Percentiles rank a stretch among this genome's conserved stretches.
Evolutionary conservation across 2,888 invertebrate species (phyloP).

Genomic region (Meliscaeva auricollis): DNA sequence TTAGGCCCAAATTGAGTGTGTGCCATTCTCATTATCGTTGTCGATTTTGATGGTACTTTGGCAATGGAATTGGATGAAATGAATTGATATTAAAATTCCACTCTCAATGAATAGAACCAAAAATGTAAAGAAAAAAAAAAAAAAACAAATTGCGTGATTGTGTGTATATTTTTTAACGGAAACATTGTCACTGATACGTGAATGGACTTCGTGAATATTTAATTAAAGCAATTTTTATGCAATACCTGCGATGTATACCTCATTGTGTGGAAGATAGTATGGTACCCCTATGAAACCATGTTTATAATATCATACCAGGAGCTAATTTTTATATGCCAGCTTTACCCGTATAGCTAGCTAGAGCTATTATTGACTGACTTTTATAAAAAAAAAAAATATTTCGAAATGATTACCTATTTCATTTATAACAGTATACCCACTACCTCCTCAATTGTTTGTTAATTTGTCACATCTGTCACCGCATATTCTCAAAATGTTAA

Average conservation of each 20-base stretch:
- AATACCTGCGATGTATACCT: slow-evolving; percentile 18
- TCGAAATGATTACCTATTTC: slow-evolving; percentile 26
- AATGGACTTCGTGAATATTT: slow-evolving; percentile 67
- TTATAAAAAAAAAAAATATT: slow-evolving; percentile 8
- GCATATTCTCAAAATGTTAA: slow-evolving; percentile 5
- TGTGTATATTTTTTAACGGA: slow-evolving; percentile 64
- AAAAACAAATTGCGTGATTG: background rate
- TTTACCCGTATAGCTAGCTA: slow-evolving; percentile 9
- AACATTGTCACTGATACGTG: slow-evolving; percentile 72
- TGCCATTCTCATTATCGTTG: background rate
- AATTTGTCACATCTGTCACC: slow-evolving; percentile 44
- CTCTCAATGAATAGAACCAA: slow-evolving; percentile 53
- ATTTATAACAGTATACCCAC: slow-evolving; percentile 27
- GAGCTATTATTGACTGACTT: background rate
- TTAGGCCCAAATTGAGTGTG: background rate
- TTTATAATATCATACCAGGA: slow-evolving; percentile 55
- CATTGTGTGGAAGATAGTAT: slow-evolving; percentile 30
- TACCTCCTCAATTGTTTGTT: slow-evolving; percentile 47
- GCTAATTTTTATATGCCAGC: slow-evolving; percentile 35
- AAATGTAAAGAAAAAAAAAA: slow-evolving; percentile 14
- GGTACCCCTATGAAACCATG: slow-evolving; percentile 35
- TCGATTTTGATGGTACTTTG: background rate
- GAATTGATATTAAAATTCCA: slow-evolving; percentile 20
- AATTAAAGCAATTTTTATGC: slow-evolving; percentile 66
- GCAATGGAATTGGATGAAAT: slow-evolving; percentile 7